Base-by-base conservation (phyloP, 2,888 invertebrate genomes). In the Galeopsomyia nigrocyanea region DNA sequence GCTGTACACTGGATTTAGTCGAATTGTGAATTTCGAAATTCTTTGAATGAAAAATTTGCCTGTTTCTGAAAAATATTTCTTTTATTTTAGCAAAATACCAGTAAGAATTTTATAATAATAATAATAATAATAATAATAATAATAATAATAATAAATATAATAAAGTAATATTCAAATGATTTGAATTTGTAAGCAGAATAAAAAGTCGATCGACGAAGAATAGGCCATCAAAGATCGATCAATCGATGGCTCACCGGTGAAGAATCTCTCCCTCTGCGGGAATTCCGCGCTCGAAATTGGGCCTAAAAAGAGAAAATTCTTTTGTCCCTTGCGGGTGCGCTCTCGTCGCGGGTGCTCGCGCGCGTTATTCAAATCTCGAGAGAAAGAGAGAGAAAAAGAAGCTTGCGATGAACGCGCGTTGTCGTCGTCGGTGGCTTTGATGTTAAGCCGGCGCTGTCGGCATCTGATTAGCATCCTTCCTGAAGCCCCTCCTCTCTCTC, bases 381-480 rank as follows among this genome's bases (percentile, higher is more conserved):
- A 26, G 26, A 26, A 5, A 26, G 26, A 26, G 26, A 26, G 26
- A 26, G 26, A 26, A 5, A 26, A 5, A 82, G 82, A 79, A 77
- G 77, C 78, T 80, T 77, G 77, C 76, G 76, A 74, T 68, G 75
- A 76, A 78, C 77, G 80, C 80, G 80, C 79, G 79, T 80, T 82
- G 81, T 39, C 79, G 80, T 71, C 78, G 39, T 81, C 81, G 82
- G 82, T 80, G 82, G 82, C 78, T 85, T 85, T 85, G 84, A 85
- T 82, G 80, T 83, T 50, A n/a, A 31, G 49, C 22, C 39, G 83
- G 82, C 78, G 77, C 78, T 82, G 84, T 84, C 85, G 83, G 84
- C 84, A 85, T 84, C 85, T 85, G 85, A 85, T 85, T 85, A 85
- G 85, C 85, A 85, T 85, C 84, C 85, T 47, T 17, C 5, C 53